Percentiles rank a stretch among this genome's conserved stretches.
Evolutionary conservation across 1,140 invertebrate species (phyloP).

Genomic region (Drosophila dunni): DNA sequence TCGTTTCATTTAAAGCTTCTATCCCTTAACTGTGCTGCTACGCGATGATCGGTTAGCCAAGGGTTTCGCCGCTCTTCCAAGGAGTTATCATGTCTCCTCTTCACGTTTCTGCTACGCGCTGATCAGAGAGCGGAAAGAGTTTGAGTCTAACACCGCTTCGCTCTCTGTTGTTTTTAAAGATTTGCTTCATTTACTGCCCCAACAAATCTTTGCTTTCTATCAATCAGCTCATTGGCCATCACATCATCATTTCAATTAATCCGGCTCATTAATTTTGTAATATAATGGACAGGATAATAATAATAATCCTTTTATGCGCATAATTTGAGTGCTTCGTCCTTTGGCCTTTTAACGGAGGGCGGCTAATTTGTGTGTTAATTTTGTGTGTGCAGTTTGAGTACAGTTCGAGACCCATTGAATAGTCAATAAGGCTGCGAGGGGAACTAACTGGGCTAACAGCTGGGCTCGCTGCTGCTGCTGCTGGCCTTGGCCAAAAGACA

Average conservation of each 20-base stretch:
- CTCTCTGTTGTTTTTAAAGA: too few relatives aligned
- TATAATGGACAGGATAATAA: constrained; percentile 58
- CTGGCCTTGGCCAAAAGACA: constrained; percentile 36
- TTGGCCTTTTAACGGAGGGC: constrained; percentile 6
- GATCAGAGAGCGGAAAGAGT: too few relatives aligned
- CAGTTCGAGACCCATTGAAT: constrained; percentile 36
- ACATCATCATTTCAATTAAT: constrained; percentile 65
- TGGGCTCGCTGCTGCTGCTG: not conserved
- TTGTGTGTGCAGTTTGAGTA: constrained; percentile 18
- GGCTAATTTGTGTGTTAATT: constrained; percentile 71
- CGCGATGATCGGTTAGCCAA: too few relatives aligned
- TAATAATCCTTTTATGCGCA: constrained; percentile 65
- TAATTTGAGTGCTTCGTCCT: constrained; percentile 30
- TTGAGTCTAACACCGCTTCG: too few relatives aligned
- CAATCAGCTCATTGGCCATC: constrained; percentile 21
- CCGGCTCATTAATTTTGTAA: constrained; percentile 65
- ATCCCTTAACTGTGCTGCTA: too few relatives aligned
- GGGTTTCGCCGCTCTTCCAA: too few relatives aligned
- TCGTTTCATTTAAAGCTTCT: too few relatives aligned
- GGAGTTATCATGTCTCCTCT: too few relatives aligned
- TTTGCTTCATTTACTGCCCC: too few relatives aligned
- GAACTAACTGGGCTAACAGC: constrained; percentile 12
- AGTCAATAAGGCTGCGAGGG: constrained; percentile 30
- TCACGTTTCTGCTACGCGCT: too few relatives aligned
- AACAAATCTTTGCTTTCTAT: not conserved